Percentiles rank a stretch among this genome's conserved stretches.
These are phyloP conservation scores for Uropetala carovei DNA, from an alignment of 2,888 invertebrate genomes.

Conservation along the genomic window DNA sequence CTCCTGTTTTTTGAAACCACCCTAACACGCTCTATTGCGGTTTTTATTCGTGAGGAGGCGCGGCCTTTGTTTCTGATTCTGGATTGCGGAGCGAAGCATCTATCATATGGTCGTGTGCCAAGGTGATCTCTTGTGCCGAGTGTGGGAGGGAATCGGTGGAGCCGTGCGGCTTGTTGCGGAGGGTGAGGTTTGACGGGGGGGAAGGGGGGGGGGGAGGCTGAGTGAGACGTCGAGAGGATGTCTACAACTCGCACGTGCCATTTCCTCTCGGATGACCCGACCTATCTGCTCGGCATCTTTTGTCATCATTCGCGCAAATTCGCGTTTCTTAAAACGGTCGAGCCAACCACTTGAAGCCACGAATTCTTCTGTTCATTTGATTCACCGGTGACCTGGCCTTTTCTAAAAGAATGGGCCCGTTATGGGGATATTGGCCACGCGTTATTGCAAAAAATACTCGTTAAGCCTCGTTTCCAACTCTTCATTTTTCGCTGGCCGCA, in stretches of 20 bases:
- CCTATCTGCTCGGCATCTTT: not conserved
- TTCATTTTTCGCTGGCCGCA: no score
- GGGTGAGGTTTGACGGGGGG: not conserved
- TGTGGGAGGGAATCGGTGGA: not conserved
- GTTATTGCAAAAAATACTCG: no score
- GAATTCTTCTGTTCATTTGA: no score
- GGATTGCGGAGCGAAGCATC: not conserved
- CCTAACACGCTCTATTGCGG: conserved; percentile 48
- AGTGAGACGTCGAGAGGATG: not conserved
- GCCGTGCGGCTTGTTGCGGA: not conserved
- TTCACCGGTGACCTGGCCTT: no score
- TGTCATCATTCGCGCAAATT: no score
- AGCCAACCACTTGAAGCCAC: no score
- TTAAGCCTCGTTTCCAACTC: no score
- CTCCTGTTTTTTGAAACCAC: conserved; percentile 40
- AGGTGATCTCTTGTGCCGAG: not conserved
- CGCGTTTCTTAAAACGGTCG: no score
- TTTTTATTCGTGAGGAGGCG: conserved; percentile 27
- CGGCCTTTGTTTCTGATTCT: not conserved
- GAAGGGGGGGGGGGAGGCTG: not conserved
- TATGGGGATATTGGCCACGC: no score
- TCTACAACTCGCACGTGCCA: not conserved
- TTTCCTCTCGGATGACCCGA: not conserved
- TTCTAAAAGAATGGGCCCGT: no score
- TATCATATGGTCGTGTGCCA: no score